Evolutionary conservation across 2,888 invertebrate genomes (phyloP), one percentile per base, ranked within the genome.

Genomic region (Entomobrya proxima): DNA sequence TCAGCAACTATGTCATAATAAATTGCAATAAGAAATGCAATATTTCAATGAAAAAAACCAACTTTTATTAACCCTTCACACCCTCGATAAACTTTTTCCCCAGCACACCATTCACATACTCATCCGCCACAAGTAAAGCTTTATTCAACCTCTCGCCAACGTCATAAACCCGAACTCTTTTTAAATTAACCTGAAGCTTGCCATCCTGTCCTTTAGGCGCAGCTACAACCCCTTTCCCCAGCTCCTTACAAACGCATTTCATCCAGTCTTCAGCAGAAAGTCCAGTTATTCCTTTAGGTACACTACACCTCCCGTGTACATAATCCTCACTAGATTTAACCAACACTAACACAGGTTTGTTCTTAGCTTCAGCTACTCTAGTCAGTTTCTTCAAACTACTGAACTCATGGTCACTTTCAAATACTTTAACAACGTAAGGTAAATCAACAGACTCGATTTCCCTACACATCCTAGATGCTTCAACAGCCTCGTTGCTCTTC

Each of bases 261-360:
- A 96, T 92, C 96, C 96, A 96, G 75, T 93, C 93, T 90, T 93
- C 92, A 0, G 96, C 96, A 72, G 94, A 94, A 91, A 96, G 95
- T 13, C 30, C 52, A 9, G 0, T 24, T 3, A 24, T 2, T 1
- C 32, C 27, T 93, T 94, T 92, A 2, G 96, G 96, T 75, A 96
- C 94, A 88, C 93, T 93, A 91, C 95, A 95, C 52, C 94, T 93
- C 0, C 95, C 96, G 90, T 94, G 94, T 0, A 96, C 92, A 80
- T 93, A 92, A 21, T 94, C 94, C 85, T 95, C 94, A 1, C 87
- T 85, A 35, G 89, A 88, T 15, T 74, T 47, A 9, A 90, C 94
- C 90, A 94, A 94, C 75, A 94, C 94, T 89, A 96, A 93, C 79
- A 96, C 93, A 87, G 96, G 91, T 86, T 95, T 93, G 0, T 95